Evolutionary conservation across 2,888 invertebrate genomes (phyloP), one percentile per base, ranked within the genome.

Genomic region (Stramonita haemastoma): DNA sequence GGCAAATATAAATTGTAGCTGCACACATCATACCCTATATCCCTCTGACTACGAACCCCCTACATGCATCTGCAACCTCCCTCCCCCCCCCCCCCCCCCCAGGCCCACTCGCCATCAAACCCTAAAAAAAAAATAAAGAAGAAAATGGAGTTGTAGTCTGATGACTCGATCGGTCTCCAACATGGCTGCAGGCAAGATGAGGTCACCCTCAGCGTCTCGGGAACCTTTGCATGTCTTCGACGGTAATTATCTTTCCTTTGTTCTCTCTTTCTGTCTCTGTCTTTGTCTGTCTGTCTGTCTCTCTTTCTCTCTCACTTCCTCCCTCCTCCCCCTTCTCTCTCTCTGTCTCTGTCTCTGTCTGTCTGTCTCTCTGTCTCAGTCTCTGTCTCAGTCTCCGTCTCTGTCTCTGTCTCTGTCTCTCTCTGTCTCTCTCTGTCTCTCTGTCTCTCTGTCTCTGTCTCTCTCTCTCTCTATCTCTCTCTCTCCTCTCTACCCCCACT

Each of bases 341-440:
- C 32, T 22, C n/a, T 32, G 2, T n/a, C 17, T 86, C 86, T 56
- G 60, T 83, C 32, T 79, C 46, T 32, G n/a, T 83, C 19, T 36
- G 26, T 15, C 84, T 90, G 77, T 77, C 73, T 90, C 32, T 32
- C n/a, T 57, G n/a, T 73, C 73, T 73, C 26, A n/a, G n/a, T 73
- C 6, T 73, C 73, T 22, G 46, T n/a, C 2, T n/a, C 26, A n/a
- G n/a, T 17, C 29, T 85, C 60, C 84, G 56, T 83, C 77, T 46
- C 79, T 77, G 36, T 73, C 46, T 77, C 36, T 73, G 26, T 36
- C 77, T 88, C 70, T 73, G 11, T 73, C 26, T 73, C 73, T 73
- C 6, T 73, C 73, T 22, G n/a, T 73, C n/a, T n/a, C 26, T 73
- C 73, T 17, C 77, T 46, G 60, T 77, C 60, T 87, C 66, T 77